phyloP scores from a whole-genome alignment of 2,797 vertebrate genomes.

The Caiman crocodilus region DNA sequence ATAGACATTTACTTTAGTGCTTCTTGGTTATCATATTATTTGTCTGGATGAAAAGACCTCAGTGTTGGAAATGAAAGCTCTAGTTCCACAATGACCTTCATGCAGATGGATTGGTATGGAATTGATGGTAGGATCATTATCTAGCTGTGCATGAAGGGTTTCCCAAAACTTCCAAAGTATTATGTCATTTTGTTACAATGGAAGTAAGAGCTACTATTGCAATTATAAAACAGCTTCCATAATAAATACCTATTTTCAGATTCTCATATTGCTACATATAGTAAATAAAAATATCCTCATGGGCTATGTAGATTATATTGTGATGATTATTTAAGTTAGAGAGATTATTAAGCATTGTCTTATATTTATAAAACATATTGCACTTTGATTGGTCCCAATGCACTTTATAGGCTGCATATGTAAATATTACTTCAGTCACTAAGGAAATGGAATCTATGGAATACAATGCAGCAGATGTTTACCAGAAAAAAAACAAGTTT shows the following conservation, averaged over 20 bases:
- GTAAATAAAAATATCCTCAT: background rate
- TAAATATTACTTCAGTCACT: background rate
- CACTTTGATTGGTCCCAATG: background rate
- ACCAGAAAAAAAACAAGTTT: background rate
- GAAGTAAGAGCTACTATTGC: background rate
- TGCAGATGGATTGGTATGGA: background rate
- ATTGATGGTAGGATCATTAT: background rate
- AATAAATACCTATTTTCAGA: background rate
- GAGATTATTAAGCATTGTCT: background rate
- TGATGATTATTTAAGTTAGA: background rate
- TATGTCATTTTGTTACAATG: background rate
- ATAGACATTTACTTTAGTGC: background rate
- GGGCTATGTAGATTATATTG: background rate
- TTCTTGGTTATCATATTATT: background rate
- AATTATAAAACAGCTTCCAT: background rate
- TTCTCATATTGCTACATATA: background rate
- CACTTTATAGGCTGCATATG: background rate
- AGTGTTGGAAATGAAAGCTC: background rate
- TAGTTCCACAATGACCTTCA: background rate
- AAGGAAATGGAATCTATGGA: background rate
- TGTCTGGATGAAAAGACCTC: background rate
- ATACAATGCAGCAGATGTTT: background rate
- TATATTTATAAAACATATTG: background rate
- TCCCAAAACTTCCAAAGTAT: background rate
- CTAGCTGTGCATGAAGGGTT: background rate